Base-by-base conservation (phyloP, 2,888 invertebrate genomes). In the Alentia gelatinosa region DNA sequence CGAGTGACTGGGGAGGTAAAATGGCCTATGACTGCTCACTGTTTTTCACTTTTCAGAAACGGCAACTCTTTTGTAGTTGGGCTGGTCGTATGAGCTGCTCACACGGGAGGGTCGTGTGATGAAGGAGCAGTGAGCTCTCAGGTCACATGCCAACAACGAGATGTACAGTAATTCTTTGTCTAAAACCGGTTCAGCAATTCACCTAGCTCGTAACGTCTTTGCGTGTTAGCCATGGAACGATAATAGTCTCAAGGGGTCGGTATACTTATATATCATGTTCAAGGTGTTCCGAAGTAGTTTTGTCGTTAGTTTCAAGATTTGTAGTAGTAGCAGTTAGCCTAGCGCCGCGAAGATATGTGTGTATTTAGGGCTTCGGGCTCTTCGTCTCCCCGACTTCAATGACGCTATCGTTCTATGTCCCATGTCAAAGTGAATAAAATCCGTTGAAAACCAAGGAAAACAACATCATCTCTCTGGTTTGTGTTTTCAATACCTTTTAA, bases 361-460 rank as follows among this genome's bases (percentile, higher is more conserved):
- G 26, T 30, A n/a, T 68, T 47, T 47, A 47, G 47, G 47, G 47
- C 33, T 3, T 68, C 12, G 30, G n/a, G 68, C 68, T 30, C n/a
- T 68, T 68, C 68, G 30, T 9, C 68, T 19, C 68, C 68, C 68
- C 33, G 68, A 68, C 68, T 68, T 30, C 68, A 4, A 68, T 68
- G 68, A 26, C 3, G 26, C 1, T 68, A 68, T 26, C 68, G 68
- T 4, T 68, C 15, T 26, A 30, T 68, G 68, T 4, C 26, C 30
- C 68, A 68, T 68, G 68, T 68, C 68, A 68, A 68, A 4, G 68
- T 68, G 33, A 68, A 68, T 68, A 68, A 68, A 68, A 68, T 30
- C 26, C 68, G 30, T 68, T 68, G 68, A 68, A 68, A 68, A 68
- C 26, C 68, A 68, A 68, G 23, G 68, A 68, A 26, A 56, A n/a